Evolutionary conservation across 2,888 invertebrate species (phyloP), one percentile per base, ranked within the genome.

Genomic region (Beris morrisii): DNA sequence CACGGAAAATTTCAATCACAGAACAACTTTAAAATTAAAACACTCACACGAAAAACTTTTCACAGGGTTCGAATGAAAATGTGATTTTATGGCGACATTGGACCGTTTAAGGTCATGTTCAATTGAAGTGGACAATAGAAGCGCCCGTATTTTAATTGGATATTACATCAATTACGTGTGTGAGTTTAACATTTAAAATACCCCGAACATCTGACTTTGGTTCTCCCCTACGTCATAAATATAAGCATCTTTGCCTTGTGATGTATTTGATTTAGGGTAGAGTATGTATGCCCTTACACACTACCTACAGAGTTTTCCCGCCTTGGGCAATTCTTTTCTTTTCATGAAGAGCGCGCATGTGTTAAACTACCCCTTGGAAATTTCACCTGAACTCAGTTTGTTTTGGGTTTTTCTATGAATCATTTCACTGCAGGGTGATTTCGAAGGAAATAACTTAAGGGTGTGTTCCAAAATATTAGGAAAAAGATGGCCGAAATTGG

Each of bases 391-490:
- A 1, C 38, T 7, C 9, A 38, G 38, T 38, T 38, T 38, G 38
- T 38, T 38, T 22, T 38, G 38, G 38, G 38, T 38, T 38, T 38
- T 38, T 38, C 48, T 15, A 48, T 48, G 48, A 48, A 13, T 48
- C 48, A 48, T 22, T 22, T 22, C 3, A 22, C 22, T 22, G 22
- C 3, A 22, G 66, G 67, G 70, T 69, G 56, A 71, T 68, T 68
- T 65, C 44, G n/a, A n/a, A 3, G 44, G 9, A 22, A 22, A 3
- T 22, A 2, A 22, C 22, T 22, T 22, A 22, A 22, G 22, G 22
- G 22, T 22, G 22, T 22, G 22, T 22, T 22, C 22, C 22, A 22
- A 22, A 22, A 22, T 22, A 22, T 22, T 22, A 22, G n/a, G n/a
- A n/a, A n/a, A n/a, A n/a, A n/a, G 22, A 22, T 22, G 22, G 22